These are phyloP conservation scores for Gasteruption jaculator DNA, from an alignment of 2,888 invertebrate genomes.

Conservation along the genomic window DNA sequence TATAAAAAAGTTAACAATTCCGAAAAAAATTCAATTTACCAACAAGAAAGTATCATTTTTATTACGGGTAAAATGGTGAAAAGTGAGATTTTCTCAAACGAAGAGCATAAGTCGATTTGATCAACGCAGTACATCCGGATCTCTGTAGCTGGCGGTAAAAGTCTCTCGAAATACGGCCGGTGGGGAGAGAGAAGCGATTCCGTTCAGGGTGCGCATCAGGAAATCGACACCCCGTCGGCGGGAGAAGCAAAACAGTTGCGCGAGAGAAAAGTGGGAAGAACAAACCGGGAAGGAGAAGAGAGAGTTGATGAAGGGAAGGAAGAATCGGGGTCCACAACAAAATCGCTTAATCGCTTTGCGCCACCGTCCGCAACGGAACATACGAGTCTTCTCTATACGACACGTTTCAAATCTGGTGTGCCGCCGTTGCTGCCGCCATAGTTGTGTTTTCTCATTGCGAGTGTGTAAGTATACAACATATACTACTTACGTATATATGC, in stretches of 20 bases:
- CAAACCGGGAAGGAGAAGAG: conserved; percentile 34
- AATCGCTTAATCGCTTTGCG: conserved; percentile 53
- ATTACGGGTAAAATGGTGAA: no score
- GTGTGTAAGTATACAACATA: no score
- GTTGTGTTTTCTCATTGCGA: no score
- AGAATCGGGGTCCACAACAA: conserved; percentile 52
- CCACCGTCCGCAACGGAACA: conserved; percentile 45
- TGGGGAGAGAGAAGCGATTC: conserved; percentile 35
- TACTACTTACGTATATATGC: no score
- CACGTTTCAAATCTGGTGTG: no score
- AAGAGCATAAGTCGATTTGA: conserved; percentile 1
- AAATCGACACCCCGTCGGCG: conserved; percentile 34
- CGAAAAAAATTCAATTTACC: no score
- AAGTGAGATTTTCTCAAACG: no score
- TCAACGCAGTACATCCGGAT: conserved; percentile 18
- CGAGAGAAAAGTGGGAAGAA: conserved; percentile 46
- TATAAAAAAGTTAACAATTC: no score
- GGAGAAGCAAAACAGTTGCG: conserved; percentile 42
- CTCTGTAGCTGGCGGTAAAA: conserved; percentile 21
- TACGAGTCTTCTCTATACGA: no score
- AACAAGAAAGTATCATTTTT: no score
- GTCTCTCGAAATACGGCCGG: conserved; percentile 11
- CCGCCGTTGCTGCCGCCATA: no score
- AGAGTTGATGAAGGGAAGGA: conserved; percentile 36
- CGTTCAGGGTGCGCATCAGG: conserved; percentile 36